Evolutionary conservation across 2,113 vertebrate species (phyloP).

Genomic region (Pedionomus torquatus): DNA sequence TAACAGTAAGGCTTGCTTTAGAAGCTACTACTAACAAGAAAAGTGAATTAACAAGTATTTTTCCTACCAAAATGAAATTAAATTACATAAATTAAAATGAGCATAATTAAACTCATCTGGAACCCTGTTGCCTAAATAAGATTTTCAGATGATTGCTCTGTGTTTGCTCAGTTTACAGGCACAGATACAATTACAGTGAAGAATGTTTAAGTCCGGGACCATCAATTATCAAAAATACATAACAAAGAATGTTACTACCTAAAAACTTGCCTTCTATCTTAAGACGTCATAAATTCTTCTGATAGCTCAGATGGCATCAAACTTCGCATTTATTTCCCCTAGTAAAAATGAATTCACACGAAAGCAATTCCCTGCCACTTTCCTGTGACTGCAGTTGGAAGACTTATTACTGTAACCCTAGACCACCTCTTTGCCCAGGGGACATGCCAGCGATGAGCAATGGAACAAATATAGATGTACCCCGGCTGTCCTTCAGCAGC

Average conservation of each 20-base stretch:
- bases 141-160: neutral
- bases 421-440: slow-evolving; percentile 51
- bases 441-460: slow-evolving; percentile 60
- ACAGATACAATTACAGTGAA: slow-evolving; percentile 33
- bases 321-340: slow-evolving; percentile 35
- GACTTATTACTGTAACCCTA: slow-evolving; percentile 64
- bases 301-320: slow-evolving; percentile 23
- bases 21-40: neutral
- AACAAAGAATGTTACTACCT: slow-evolving; percentile 31
- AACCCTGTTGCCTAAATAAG: slow-evolving; percentile 59
- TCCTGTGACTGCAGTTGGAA: slow-evolving; percentile 18
- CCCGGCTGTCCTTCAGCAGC: slow-evolving; percentile 27
- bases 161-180: slow-evolving; percentile 46
- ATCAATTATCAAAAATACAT: neutral
- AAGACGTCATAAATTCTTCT: slow-evolving; percentile 60
- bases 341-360: slow-evolving; percentile 23
- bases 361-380: slow-evolving; percentile 34
- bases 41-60: slow-evolving; percentile 28
- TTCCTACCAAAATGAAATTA: neutral
- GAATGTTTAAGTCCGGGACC: neutral
- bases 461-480: slow-evolving; percentile 85
- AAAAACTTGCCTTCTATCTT: slow-evolving; percentile 74
- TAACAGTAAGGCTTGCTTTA: neutral
- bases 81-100: slow-evolving; percentile 23
- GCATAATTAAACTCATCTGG: slow-evolving; percentile 2